Percentiles rank a stretch among this genome's conserved stretches.
These are phyloP conservation scores for Leptinotarsa lineolata DNA, from an alignment of 1,140 invertebrate species.

Conservation along the genomic window DNA sequence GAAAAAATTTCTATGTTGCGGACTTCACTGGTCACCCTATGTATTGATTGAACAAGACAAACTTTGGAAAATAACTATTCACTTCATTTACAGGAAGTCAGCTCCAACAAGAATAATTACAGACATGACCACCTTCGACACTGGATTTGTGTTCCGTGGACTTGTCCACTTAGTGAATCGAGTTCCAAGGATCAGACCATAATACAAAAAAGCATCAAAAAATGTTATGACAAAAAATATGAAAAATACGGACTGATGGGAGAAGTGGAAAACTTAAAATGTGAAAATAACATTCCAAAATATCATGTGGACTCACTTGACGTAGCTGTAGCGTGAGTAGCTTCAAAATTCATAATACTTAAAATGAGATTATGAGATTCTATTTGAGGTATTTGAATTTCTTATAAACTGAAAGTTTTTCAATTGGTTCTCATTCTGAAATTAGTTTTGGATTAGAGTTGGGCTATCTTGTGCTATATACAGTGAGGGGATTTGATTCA, in stretches of 20 bases:
- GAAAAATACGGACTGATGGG: constrained; percentile 1
- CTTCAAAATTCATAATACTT: too few species aligned
- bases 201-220: background rate
- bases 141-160: constrained; percentile 28
- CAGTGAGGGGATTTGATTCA: too few species aligned
- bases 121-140: constrained; percentile 28
- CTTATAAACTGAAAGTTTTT: too few species aligned
- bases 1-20: too few species aligned
- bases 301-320: constrained; percentile 23
- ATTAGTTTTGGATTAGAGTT: too few species aligned
- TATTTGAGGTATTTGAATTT: too few species aligned
- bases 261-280: background rate
- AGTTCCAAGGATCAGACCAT: background rate
- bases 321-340: constrained; percentile 14
- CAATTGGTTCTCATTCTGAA: too few species aligned
- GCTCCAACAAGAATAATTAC: constrained; percentile 24
- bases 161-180: constrained; percentile 24
- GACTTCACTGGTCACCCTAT: too few species aligned
- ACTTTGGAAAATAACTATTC: background rate
- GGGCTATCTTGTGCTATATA: too few species aligned
- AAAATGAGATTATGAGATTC: too few species aligned
- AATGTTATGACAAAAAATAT: constrained; percentile 17
- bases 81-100: constrained; percentile 9
- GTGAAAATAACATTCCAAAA: background rate
- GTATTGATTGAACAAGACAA: too few species aligned